Base-by-base conservation (phyloP, 1,140 invertebrate genomes). In the Spodoptera litura region DNA sequence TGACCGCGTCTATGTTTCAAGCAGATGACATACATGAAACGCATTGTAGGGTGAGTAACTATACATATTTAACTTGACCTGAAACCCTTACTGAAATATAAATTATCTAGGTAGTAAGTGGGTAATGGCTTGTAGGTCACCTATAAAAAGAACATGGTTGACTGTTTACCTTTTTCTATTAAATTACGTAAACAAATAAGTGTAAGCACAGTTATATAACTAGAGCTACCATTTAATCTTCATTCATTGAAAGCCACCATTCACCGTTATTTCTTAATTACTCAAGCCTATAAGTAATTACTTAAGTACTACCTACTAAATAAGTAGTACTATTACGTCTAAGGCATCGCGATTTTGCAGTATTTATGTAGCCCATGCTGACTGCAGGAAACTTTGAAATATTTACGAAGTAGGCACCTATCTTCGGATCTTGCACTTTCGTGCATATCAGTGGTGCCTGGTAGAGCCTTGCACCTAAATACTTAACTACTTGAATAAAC, bases 1-100 rank as follows among this genome's bases (percentile, higher is more conserved):
- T 98, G 82, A 97, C 97, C 81, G 98, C 97, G 78, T 97, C 97
- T 89, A 96, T 98, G 89, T 98, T 98, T 93, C 97, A 98, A 93
- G 96, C 97, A 94, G 97, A 98, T 95, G 97, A 98, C 92, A 97
- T 98, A 88, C 98, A 98, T 90, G 98, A 98, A 95, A 98, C 98
- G 78, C 97, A 98, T 93, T 98, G 98, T 96, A 96, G 96, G 89
- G 98, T 98, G 95, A 96, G 96, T 95, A 70, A 61, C 56, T 51
- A 6, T 6, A 44, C 8, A 31, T 44, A 44, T 44, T 44, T 8
- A 6, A 6, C 38, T 31, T 31, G 31, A 44, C 5, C 38, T 1
- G 38, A 44, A 44, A 44, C 5, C 38, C 5, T 20, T 20, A 20
- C 20, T 44, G 5, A 8, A 66, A 31, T 76, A 4, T 20, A 15